Percentiles rank a stretch among this genome's conserved stretches.
These are phyloP conservation scores for Acyrthosiphon pisum DNA, from an alignment of 1,140 invertebrate species.

Conservation along the genomic window DNA sequence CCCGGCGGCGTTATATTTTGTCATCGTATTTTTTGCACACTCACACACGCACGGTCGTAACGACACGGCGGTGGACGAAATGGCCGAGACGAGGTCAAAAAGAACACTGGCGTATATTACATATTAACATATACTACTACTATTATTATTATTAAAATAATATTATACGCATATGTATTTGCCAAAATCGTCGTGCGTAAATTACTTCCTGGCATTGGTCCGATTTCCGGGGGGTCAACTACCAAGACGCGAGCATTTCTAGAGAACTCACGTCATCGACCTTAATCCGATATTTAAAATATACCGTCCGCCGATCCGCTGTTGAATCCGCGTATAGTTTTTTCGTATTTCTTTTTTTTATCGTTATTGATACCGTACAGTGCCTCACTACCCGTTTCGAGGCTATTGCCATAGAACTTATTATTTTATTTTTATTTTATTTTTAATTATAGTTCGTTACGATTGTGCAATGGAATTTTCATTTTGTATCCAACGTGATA, in stretches of 20 bases:
- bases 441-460: neutral
- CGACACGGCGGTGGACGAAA: neutral
- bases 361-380: neutral
- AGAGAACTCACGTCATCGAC: constrained; percentile 26
- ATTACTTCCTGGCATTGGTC: constrained; percentile 36
- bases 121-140: neutral
- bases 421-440: neutral
- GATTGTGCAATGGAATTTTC: neutral
- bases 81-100: neutral
- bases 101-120: neutral
- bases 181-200: constrained; percentile 30
- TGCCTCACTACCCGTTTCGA: neutral
- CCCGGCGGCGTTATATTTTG: constrained; percentile 25
- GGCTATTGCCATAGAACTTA: neutral
- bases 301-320: neutral
- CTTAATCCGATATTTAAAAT: neutral
- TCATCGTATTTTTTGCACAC: neutral
- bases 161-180: neutral
- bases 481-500: neutral
- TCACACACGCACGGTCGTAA: neutral
- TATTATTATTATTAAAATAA: neutral
- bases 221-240: constrained; percentile 34
- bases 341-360: neutral
- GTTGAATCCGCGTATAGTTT: neutral
- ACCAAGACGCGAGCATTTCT: neutral